Percentiles rank a stretch among this genome's conserved stretches.
phyloP scores from a whole-genome alignment of 2,113 vertebrate species.

The Amia ocellicauda region DNA sequence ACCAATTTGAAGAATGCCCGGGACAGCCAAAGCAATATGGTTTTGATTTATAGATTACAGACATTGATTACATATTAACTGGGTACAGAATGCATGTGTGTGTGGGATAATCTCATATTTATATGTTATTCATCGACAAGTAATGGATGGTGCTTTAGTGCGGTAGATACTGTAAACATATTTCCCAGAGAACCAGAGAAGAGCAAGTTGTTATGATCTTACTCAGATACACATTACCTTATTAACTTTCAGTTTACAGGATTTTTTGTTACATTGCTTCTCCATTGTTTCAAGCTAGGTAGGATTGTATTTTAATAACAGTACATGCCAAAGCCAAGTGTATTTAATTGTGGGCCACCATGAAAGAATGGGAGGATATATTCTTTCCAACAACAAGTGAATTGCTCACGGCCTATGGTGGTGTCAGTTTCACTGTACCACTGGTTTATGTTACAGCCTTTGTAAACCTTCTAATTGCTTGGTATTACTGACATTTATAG shows the following conservation, averaged over 20 bases:
- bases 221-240: conserved; percentile 15
- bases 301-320: conserved; percentile 69
- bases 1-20: not conserved
- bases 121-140: not conserved
- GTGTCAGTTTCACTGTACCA: conserved; percentile 79
- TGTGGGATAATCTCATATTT: not conserved
- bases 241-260: conserved; percentile 63
- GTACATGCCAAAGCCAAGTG: conserved; percentile 70
- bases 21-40: not conserved
- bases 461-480: conserved; percentile 82
- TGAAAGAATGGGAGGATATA: conserved; percentile 78
- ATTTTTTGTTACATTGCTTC: conserved; percentile 56
- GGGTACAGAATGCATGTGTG: not conserved
- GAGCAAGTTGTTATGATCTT: not conserved
- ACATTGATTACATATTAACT: not conserved
- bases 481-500: conserved; percentile 78
- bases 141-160: no score
- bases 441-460: conserved; percentile 80
- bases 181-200: not conserved
- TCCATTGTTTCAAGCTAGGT: conserved; percentile 67
- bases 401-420: conserved; percentile 71
- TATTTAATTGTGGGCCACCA: conserved; percentile 76
- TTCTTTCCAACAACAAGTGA: conserved; percentile 80
- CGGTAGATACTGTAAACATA: not conserved
- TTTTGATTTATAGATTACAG: conserved; percentile 5